phyloP scores from a whole-genome alignment of 2,113 vertebrate genomes.

The Clarias gariepinus region DNA sequence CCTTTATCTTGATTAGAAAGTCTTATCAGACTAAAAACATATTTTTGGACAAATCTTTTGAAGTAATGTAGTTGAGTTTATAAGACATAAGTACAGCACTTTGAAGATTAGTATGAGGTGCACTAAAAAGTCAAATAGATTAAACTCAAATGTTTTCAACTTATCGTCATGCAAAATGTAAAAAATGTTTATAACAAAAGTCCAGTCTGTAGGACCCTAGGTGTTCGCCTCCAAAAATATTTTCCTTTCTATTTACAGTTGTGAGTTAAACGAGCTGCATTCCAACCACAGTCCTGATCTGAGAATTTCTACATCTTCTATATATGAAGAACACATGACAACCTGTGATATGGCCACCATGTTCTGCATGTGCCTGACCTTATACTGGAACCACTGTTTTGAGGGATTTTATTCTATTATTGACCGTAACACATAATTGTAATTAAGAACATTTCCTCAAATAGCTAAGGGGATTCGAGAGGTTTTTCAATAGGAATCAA shows the following conservation, averaged over 20 bases:
- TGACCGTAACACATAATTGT: no score
- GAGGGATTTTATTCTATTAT: not conserved
- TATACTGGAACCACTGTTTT: not conserved
- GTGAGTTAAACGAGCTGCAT: not conserved
- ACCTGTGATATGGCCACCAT: not conserved
- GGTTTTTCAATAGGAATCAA: not conserved
- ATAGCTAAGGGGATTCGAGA: not conserved
- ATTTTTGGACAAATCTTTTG: not conserved
- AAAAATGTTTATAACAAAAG: not conserved
- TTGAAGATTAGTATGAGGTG: not conserved
- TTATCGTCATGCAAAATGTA: not conserved
- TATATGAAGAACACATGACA: not conserved
- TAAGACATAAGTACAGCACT: no score
- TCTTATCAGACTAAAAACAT: not conserved
- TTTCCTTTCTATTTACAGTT: slow-evolving; percentile 23
- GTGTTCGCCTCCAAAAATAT: not conserved
- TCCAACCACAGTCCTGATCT: not conserved
- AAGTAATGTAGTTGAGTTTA: not conserved
- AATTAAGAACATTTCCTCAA: not conserved
- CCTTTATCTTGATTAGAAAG: not conserved
- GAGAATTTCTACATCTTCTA: not conserved
- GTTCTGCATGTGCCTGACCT: not conserved
- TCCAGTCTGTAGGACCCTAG: not conserved
- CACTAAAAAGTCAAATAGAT: not conserved
- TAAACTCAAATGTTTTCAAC: not conserved